Conservation (phyloP, 2,113 vertebrate genomes). For the Greenwoodochromis staneri region DNA sequence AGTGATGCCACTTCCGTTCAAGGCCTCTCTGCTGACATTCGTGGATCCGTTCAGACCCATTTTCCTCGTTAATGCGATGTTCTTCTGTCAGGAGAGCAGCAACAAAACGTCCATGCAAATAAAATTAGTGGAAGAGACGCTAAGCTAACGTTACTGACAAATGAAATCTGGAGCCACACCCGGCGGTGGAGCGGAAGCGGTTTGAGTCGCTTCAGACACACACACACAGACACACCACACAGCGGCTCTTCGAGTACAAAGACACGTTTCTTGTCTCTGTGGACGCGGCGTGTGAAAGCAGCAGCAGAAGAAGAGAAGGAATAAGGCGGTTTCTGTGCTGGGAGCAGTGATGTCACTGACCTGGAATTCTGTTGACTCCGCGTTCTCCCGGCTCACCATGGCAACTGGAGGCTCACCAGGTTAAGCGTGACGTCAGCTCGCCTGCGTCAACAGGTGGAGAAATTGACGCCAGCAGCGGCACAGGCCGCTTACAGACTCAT, state of each 20-base stretch:
- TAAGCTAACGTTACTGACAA: background rate
- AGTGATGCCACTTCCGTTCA: background rate
- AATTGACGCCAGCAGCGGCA: background rate
- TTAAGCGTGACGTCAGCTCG: slow-evolving; percentile 61
- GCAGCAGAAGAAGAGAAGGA: background rate
- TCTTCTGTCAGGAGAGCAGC: background rate
- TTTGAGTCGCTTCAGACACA: background rate
- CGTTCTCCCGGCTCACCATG: slow-evolving; percentile 33
- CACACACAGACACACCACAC: background rate
- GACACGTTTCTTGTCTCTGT: slow-evolving; percentile 28
- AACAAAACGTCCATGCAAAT: background rate
- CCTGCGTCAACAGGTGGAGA: background rate
- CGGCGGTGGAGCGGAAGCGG: background rate
- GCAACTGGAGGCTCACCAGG: slow-evolving; percentile 56
- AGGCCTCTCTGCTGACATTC: background rate
- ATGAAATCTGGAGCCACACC: background rate
- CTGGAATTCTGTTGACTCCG: background rate
- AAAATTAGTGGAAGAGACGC: background rate
- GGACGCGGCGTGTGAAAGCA: slow-evolving; percentile 6
- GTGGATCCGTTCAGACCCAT: background rate
- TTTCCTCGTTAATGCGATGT: background rate
- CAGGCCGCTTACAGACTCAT: background rate
- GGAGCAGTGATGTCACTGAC: slow-evolving; percentile 28
- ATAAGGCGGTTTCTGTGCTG: background rate
- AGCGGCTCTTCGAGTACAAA: slow-evolving; percentile 6